Conservation (phyloP, 2,797 vertebrate species). For the Silurus aristotelis region DNA sequence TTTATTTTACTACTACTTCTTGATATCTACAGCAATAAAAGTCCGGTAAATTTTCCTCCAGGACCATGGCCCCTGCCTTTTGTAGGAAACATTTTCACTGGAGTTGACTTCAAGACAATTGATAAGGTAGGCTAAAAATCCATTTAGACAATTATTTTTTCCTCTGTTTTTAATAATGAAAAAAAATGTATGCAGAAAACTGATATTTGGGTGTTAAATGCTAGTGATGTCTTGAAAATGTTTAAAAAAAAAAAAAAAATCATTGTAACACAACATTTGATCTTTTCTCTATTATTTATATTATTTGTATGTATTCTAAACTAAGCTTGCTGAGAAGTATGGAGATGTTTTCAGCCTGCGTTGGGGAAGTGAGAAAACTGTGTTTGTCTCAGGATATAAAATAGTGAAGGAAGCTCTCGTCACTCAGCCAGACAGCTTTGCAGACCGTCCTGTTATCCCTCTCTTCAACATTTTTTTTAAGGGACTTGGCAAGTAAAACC, state of each 20-base stretch:
- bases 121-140: conserved; percentile 60
- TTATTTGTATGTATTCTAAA: neutral
- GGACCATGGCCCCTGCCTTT: conserved; percentile 77
- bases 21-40: conserved; percentile 72
- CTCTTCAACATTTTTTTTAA: conserved; percentile 57
- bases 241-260: neutral
- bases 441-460: conserved; percentile 68
- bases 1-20: conserved; percentile 66
- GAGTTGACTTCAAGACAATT: conserved; percentile 66
- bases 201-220: neutral
- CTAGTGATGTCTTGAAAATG: too few relatives aligned
- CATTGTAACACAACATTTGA: neutral
- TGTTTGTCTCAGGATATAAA: conserved; percentile 70
- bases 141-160: neutral
- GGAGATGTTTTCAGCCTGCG: conserved; percentile 74
- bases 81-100: conserved; percentile 76
- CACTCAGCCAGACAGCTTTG: conserved; percentile 69
- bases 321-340: conserved; percentile 58
- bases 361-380: conserved; percentile 64
- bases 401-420: conserved; percentile 75
- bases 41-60: conserved; percentile 75
- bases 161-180: neutral
- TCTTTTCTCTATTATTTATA: neutral
- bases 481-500: conserved; percentile 66
- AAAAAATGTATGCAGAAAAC: neutral